Evolutionary conservation across 1,140 invertebrate genomes (phyloP).

Genomic region (Brachionus plicatilis): DNA sequence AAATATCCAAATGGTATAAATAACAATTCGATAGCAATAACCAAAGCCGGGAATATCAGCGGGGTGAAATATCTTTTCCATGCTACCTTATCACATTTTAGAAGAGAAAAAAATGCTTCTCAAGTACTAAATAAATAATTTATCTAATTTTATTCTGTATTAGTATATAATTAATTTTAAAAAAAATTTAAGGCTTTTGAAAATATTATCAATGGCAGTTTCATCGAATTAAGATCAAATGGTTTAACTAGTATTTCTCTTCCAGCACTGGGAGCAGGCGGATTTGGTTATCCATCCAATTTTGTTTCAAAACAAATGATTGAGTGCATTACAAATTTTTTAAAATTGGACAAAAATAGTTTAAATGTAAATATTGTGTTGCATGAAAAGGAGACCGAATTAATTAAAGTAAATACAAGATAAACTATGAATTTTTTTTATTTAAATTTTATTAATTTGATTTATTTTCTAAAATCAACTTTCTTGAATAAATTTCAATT

Average conservation of each 20-base stretch:
- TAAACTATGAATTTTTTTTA: neutral
- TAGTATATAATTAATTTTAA: too few species aligned
- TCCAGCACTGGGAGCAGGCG: neutral
- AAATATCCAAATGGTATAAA: slow-evolving; percentile 2
- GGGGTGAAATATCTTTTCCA: neutral
- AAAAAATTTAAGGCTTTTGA: neutral
- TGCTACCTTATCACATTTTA: neutral
- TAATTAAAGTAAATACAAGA: neutral
- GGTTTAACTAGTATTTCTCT: neutral
- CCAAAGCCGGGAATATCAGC: neutral
- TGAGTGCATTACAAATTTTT: neutral
- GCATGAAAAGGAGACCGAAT: neutral
- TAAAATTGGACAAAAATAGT: neutral
- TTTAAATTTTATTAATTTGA: neutral
- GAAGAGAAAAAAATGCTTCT: neutral
- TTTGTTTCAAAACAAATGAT: neutral
- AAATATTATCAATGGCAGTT: neutral
- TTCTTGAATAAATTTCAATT: too few species aligned
- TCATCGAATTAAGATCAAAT: neutral
- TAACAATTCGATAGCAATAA: neutral
- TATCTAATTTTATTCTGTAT: neutral
- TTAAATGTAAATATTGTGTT: neutral
- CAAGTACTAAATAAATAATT: neutral
- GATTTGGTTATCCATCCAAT: neutral
- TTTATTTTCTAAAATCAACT: neutral